Conservation (phyloP, 1,140 invertebrate species). For the Heterodera carotae region DNA sequence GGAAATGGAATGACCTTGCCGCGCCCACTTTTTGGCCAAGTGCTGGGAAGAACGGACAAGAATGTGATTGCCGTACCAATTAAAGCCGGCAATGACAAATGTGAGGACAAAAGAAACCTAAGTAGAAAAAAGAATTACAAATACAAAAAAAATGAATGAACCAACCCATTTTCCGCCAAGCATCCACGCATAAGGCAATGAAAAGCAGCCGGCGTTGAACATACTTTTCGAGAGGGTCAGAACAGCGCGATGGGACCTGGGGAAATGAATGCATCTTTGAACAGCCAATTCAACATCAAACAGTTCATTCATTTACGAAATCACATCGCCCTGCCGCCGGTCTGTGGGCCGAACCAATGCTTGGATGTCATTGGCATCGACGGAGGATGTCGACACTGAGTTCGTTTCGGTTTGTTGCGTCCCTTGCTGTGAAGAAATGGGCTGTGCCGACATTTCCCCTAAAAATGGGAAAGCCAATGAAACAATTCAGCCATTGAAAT, state of each 20-base stretch:
- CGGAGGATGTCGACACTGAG: not conserved
- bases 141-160: not conserved
- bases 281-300: not conserved
- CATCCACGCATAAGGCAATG: slow-evolving; percentile 64
- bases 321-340: slow-evolving; percentile 59
- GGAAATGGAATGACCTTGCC: slow-evolving; percentile 11
- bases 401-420: not conserved
- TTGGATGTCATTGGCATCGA: slow-evolving; percentile 39
- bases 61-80: slow-evolving; percentile 66
- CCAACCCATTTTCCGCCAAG: slow-evolving; percentile 64
- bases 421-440: not conserved
- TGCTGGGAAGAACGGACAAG: slow-evolving; percentile 63
- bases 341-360: slow-evolving; percentile 45
- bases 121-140: slow-evolving; percentile 19
- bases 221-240: slow-evolving; percentile 63
- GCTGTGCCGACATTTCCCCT: not conserved
- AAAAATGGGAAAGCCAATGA: not conserved
- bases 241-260: slow-evolving; percentile 59
- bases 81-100: slow-evolving; percentile 61
- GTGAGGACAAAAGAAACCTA: slow-evolving; percentile 29
- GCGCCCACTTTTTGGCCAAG: slow-evolving; percentile 57
- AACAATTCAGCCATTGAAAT: too few relatives aligned
- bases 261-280: slow-evolving; percentile 14
- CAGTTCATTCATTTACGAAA: slow-evolving; percentile 45
- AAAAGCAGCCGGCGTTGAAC: slow-evolving; percentile 66